Conservation (phyloP, 2,113 vertebrate species). For the Gallinago paraguaiae region DNA sequence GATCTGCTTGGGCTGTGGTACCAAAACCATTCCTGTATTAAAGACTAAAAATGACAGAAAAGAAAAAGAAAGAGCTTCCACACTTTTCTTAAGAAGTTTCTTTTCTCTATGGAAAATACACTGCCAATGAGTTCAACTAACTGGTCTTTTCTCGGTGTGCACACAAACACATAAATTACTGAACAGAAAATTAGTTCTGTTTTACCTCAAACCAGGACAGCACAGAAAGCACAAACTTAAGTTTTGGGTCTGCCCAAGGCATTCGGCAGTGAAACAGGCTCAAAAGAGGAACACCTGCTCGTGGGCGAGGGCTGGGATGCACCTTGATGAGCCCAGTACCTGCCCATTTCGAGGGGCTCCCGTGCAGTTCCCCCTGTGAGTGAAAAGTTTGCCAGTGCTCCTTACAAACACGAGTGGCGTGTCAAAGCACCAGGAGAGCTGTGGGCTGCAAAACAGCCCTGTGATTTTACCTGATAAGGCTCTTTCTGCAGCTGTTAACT, state of each 20-base stretch:
- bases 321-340: not conserved
- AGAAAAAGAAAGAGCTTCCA: not conserved
- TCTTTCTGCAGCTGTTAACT: not conserved
- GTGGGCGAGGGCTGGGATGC: not conserved
- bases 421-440: not conserved
- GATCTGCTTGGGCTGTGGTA: not conserved
- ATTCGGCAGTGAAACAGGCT: not conserved
- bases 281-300: not conserved
- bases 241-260: not conserved
- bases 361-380: fast-evolving
- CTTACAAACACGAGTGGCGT: not conserved
- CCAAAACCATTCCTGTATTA: not conserved
- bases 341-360: not conserved
- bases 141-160: not conserved
- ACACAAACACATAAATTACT: not conserved
- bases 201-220: not conserved
- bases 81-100: not conserved
- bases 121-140: not conserved
- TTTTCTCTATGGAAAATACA: not conserved
- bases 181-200: no score
- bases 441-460: not conserved
- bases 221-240: not conserved
- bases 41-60: not conserved
- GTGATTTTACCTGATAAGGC: not conserved
- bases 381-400: not conserved